Conservation (phyloP, 1,140 invertebrate genomes). For the Galleria mellonella region DNA sequence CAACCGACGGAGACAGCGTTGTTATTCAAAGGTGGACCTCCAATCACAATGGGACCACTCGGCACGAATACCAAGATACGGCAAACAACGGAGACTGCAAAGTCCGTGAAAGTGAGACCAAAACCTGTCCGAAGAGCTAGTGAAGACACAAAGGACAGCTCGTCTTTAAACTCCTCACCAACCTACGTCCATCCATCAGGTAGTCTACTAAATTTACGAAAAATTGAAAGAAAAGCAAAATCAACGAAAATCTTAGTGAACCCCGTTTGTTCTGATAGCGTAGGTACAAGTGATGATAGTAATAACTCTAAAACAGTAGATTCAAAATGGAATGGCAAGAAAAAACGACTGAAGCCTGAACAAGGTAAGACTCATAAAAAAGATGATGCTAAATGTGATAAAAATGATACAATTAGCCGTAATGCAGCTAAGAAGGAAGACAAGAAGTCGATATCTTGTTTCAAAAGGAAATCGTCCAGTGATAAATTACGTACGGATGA, state of each 20-base stretch:
- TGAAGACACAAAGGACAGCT: conserved; percentile 45
- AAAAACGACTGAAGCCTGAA: conserved; percentile 55
- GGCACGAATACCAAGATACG: conserved; percentile 41
- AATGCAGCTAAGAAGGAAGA: conserved; percentile 41
- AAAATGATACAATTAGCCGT: conserved; percentile 39
- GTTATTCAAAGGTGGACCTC: conserved; percentile 68
- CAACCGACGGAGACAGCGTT: conserved; percentile 75
- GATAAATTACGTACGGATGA: conserved; percentile 53
- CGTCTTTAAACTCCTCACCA: conserved; percentile 43
- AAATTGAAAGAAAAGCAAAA: conserved; percentile 62
- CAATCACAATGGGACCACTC: conserved; percentile 63
- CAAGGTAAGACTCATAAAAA: conserved; percentile 31
- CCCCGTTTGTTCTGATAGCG: conserved; percentile 55
- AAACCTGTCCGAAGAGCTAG: conserved; percentile 35
- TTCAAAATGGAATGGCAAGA: conserved; percentile 62
- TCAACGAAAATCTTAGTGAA: conserved; percentile 69
- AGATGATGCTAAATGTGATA: conserved; percentile 29
- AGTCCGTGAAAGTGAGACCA: conserved; percentile 45
- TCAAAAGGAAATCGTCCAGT: conserved; percentile 60
- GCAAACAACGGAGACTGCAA: conserved; percentile 41
- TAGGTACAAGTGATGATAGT: conserved; percentile 56
- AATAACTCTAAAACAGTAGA: conserved; percentile 42
- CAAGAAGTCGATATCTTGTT: conserved; percentile 64
- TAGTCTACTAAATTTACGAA: conserved; percentile 59
- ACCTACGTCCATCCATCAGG: conserved; percentile 43